Conservation (phyloP, 2,113 vertebrate species). For the Pimephales promelas region DNA sequence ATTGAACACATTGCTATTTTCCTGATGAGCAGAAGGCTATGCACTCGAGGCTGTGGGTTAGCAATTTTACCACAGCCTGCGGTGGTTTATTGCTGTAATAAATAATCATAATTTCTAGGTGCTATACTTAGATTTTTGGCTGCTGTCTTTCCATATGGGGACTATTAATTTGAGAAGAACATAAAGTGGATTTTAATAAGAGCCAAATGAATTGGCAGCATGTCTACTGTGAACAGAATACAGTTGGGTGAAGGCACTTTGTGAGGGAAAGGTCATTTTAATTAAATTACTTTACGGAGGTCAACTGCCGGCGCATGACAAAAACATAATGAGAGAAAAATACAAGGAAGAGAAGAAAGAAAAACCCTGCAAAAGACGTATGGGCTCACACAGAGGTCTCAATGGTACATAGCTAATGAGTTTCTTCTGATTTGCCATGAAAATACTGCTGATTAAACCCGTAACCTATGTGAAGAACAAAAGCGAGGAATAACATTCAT, state of each 20-base stretch:
- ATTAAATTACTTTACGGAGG: slow-evolving; percentile 74
- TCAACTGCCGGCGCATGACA: slow-evolving; percentile 60
- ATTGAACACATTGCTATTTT: background rate
- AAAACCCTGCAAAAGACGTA: background rate
- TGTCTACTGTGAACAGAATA: slow-evolving; percentile 50
- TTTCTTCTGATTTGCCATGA: slow-evolving; percentile 9
- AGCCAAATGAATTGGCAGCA: slow-evolving; percentile 54
- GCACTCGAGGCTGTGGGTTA: background rate
- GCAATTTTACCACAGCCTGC: background rate
- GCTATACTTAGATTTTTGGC: slow-evolving; percentile 6
- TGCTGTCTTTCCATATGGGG: slow-evolving; percentile 35
- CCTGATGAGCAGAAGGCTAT: background rate
- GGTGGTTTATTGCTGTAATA: background rate
- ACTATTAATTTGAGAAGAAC: slow-evolving; percentile 52
- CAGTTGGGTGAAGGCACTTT: slow-evolving; percentile 50
- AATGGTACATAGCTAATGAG: slow-evolving; percentile 19
- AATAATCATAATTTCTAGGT: slow-evolving; percentile 7
- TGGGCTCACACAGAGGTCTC: background rate
- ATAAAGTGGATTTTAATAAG: slow-evolving; percentile 55
- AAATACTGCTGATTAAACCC: slow-evolving; percentile 27
- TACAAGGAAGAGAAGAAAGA: slow-evolving; percentile 61
- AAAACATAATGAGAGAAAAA: slow-evolving; percentile 66
- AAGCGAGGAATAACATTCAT: slow-evolving; percentile 15
- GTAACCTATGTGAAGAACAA: background rate
- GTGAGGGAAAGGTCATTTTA: slow-evolving; percentile 69